A percentile compares a stretch with the other conserved stretches of the same genome.
These are phyloP conservation scores for Gandaritis pyraliata DNA, from an alignment of 2,888 invertebrate genomes.

Conservation along the genomic window DNA sequence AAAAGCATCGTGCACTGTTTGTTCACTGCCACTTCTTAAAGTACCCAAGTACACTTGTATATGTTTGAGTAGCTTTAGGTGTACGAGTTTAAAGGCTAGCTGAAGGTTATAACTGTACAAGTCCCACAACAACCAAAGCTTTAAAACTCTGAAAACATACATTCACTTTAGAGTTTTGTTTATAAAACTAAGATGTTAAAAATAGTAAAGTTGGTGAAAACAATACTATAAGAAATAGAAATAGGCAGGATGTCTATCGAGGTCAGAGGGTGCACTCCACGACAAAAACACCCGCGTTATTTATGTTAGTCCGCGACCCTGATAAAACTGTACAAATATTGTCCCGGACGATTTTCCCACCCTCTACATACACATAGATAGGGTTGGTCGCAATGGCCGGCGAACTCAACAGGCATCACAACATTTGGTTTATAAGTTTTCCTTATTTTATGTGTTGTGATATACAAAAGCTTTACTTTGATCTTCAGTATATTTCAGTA, in stretches of 20 bases:
- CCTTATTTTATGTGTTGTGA: not conserved
- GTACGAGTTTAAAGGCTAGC: too few relatives aligned
- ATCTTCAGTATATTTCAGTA: too few relatives aligned
- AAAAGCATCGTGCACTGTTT: too few relatives aligned
- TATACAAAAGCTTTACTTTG: too few relatives aligned
- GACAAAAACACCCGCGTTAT: constrained; percentile 42
- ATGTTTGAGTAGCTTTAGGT: too few relatives aligned
- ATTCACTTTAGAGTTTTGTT: too few relatives aligned
- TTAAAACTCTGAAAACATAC: too few relatives aligned
- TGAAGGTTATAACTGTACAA: too few relatives aligned
- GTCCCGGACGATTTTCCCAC: constrained; percentile 18
- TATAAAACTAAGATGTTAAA: too few relatives aligned
- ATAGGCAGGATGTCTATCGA: not conserved
- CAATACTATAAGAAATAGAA: constrained; percentile 12
- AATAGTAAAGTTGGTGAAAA: not conserved
- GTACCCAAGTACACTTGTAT: too few relatives aligned
- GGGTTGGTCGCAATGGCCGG: constrained; percentile 5
- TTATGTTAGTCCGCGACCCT: constrained; percentile 43
- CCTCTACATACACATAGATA: constrained; percentile 1
- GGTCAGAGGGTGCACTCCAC: constrained; percentile 35
- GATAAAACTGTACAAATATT: constrained; percentile 45
- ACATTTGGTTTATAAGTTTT: not conserved
- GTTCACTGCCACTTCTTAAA: too few relatives aligned
- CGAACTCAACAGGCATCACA: constrained; percentile 3
- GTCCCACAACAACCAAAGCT: too few relatives aligned